These are phyloP conservation scores for Hydrocynus forskahlii DNA, from an alignment of 2,797 vertebrate species.

Conservation along the genomic window DNA sequence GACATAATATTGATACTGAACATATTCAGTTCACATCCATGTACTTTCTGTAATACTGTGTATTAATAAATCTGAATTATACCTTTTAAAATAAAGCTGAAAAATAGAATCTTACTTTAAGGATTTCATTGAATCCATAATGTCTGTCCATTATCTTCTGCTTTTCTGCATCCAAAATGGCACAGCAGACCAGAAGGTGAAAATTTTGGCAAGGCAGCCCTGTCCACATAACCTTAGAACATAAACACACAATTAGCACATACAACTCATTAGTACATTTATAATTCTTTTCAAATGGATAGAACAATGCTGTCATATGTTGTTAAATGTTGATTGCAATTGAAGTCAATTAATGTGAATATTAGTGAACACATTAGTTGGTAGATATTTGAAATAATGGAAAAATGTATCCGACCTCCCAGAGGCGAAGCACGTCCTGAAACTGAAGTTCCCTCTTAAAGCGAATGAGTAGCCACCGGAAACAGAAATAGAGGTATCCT, in stretches of 20 bases:
- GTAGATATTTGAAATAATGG: neutral
- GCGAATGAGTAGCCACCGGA: conserved; percentile 95
- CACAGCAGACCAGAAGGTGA: conserved; percentile 94
- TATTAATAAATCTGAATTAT: no score
- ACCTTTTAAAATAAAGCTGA: no score
- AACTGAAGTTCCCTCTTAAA: conserved; percentile 97
- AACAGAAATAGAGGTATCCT: conserved; percentile 96
- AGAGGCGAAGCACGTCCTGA: conserved; percentile 91
- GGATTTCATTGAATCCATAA: conserved; percentile 96
- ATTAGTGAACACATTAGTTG: neutral
- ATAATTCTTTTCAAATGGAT: no score
- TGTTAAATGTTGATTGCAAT: neutral
- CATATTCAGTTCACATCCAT: neutral
- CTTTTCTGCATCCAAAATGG: conserved; percentile 96
- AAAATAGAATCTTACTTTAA: conserved; percentile 82
- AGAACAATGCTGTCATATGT: neutral
- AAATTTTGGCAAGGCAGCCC: conserved; percentile 94
- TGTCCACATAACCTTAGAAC: conserved; percentile 93
- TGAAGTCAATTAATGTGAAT: neutral
- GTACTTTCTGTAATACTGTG: neutral
- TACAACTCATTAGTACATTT: no score
- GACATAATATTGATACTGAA: neutral
- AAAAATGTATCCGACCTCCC: conserved; percentile 85
- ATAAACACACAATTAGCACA: neutral
- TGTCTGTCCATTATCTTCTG: conserved; percentile 97